Percentiles rank a stretch among this genome's conserved stretches.
These are phyloP conservation scores for Drosophila gaucha DNA, from an alignment of 2,888 invertebrate species.

Conservation along the genomic window DNA sequence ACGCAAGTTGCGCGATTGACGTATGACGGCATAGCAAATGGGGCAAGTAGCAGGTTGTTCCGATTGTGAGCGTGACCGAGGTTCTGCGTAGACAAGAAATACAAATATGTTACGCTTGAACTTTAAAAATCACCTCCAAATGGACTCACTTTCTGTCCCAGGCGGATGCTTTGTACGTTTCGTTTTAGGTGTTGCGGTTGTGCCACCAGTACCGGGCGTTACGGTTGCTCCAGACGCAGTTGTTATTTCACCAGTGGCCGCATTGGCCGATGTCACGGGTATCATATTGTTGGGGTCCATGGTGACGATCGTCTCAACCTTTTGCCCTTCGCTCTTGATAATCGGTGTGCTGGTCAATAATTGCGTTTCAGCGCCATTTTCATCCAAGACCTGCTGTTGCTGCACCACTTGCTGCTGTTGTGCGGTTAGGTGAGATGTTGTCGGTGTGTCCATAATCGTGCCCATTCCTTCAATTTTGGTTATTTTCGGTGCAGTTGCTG, in stretches of 20 bases:
- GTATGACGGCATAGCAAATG: slow-evolving; percentile 87
- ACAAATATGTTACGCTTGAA: neutral
- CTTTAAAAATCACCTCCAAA: neutral
- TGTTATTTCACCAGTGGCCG: slow-evolving; percentile 69
- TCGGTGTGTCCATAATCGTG: slow-evolving; percentile 82
- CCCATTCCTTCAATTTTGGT: slow-evolving; percentile 84
- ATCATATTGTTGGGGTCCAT: slow-evolving; percentile 82
- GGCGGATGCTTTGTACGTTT: slow-evolving; percentile 75
- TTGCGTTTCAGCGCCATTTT: slow-evolving; percentile 79
- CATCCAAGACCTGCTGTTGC: slow-evolving; percentile 68
- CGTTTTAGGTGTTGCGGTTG: slow-evolving; percentile 63
- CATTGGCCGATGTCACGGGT: slow-evolving; percentile 73
- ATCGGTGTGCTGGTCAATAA: slow-evolving; percentile 80
- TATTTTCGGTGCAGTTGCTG: slow-evolving; percentile 82
- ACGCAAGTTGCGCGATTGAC: slow-evolving; percentile 87
- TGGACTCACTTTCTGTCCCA: slow-evolving; percentile 68
- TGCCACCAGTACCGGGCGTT: slow-evolving; percentile 59
- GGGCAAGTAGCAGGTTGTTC: slow-evolving; percentile 88
- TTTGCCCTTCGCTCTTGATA: slow-evolving; percentile 82
- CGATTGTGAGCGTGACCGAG: slow-evolving; percentile 86
- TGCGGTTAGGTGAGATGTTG: slow-evolving; percentile 74
- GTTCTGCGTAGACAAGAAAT: slow-evolving; percentile 73
- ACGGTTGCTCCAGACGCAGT: slow-evolving; percentile 59
- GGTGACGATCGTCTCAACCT: slow-evolving; percentile 82
- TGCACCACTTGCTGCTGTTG: slow-evolving; percentile 69